Conservation (phyloP, 2,113 vertebrate genomes). For the Turdus rufiventris region DNA sequence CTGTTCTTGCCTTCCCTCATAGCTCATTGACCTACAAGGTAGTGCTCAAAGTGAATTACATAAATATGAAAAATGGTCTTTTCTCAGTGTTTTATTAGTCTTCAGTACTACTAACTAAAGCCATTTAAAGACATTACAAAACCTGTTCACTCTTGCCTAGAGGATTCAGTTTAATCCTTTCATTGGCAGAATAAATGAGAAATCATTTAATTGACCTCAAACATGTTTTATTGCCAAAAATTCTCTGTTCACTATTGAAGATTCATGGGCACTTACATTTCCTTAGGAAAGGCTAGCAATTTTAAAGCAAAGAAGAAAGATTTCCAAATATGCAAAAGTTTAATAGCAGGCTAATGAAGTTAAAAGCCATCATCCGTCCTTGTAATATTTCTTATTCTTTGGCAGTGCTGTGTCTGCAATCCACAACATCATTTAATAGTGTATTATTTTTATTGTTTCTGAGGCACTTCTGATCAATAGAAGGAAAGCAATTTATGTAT, state of each 20-base stretch:
- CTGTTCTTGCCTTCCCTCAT: not conserved
- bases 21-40: not conserved
- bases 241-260: not conserved
- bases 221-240: not conserved
- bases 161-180: not conserved
- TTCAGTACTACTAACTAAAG: not conserved
- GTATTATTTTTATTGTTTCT: not conserved
- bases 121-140: not conserved
- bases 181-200: not conserved
- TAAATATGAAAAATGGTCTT: not conserved
- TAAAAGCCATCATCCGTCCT: not conserved
- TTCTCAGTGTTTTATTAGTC: not conserved
- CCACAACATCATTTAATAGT: not conserved
- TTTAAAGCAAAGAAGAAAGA: not conserved
- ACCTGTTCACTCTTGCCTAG: not conserved
- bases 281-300: not conserved
- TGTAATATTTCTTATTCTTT: not conserved
- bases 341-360: not conserved
- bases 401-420: not conserved
- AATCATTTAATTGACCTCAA: not conserved
- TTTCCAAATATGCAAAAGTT: not conserved
- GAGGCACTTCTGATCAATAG: not conserved
- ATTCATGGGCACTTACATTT: not conserved
- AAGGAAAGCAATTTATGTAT: not conserved
- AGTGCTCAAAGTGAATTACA: not conserved